Percentiles rank a stretch among this genome's conserved stretches.
Evolutionary conservation across 2,888 invertebrate genomes (phyloP).

Genomic region (Mythimna pallens): DNA sequence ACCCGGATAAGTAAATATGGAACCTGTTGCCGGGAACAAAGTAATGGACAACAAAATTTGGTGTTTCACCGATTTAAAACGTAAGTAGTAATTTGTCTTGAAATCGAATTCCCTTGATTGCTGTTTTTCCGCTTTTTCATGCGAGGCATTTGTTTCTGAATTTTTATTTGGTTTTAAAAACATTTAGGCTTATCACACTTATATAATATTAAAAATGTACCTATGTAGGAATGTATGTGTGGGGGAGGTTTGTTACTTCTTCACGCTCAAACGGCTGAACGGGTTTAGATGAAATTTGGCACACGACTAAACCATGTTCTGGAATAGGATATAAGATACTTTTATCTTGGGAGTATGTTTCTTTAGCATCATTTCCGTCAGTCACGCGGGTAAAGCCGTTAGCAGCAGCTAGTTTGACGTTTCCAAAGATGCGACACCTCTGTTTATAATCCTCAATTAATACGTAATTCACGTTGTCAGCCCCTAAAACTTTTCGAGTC

Average conservation of each 20-base stretch:
- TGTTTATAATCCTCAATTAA: neutral
- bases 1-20: constrained; percentile 16
- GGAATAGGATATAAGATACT: no score
- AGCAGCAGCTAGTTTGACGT: neutral
- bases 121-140: neutral
- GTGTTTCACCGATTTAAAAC: neutral
- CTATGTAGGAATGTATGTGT: no score
- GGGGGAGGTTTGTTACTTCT: no score
- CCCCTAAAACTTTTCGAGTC: neutral
- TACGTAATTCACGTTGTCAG: neutral
- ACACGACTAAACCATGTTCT: no score
- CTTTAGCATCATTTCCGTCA: no score
- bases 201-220: no score
- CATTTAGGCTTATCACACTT: neutral
- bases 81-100: neutral
- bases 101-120: neutral
- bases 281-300: no score
- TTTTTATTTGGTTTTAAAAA: neutral
- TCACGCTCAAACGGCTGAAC: no score
- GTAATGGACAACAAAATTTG: neutral
- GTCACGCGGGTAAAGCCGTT: no score
- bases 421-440: neutral
- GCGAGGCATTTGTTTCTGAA: neutral
- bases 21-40: constrained; percentile 27
- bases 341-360: no score